Percentiles rank a stretch among this genome's conserved stretches.
phyloP scores from a whole-genome alignment of 2,888 invertebrate genomes.

The Epinotia nisella region DNA sequence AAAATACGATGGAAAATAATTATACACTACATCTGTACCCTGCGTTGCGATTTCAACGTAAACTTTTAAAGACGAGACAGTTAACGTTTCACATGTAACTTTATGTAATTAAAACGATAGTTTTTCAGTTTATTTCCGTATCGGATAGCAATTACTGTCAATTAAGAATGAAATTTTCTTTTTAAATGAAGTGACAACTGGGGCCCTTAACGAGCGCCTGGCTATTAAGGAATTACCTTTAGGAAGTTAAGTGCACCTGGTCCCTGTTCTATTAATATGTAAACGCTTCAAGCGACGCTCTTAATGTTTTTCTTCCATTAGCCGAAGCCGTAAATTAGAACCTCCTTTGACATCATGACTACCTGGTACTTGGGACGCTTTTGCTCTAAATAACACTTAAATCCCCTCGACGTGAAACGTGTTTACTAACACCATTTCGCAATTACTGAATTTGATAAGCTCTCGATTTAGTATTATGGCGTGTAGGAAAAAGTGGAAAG shows the following conservation, averaged over 20 bases:
- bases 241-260: constrained; percentile 70
- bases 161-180: constrained; percentile 35
- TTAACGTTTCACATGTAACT: background rate
- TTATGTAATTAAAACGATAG: background rate
- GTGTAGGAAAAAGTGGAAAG: constrained; percentile 26
- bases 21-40: too few relatives aligned
- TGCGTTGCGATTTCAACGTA: background rate
- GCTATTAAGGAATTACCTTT: constrained; percentile 74
- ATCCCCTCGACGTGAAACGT: constrained; percentile 13
- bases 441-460: constrained; percentile 27
- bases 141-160: constrained; percentile 33
- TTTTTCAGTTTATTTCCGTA: constrained; percentile 17
- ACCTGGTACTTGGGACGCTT: constrained; percentile 65
- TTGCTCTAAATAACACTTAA: constrained; percentile 50
- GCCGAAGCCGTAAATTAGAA: constrained; percentile 77
- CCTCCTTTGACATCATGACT: constrained; percentile 67
- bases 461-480: constrained; percentile 14
- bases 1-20: too few relatives aligned
- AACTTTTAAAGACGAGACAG: background rate
- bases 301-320: constrained; percentile 83
- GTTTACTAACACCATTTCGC: constrained; percentile 24
- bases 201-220: constrained; percentile 61
- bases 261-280: constrained; percentile 80
- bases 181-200: constrained; percentile 51
- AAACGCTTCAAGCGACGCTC: constrained; percentile 73